Evolutionary conservation across 2,113 vertebrate species (phyloP), one percentile per base, ranked within the genome.

Genomic region (Oncorhynchus tshawytscha): DNA sequence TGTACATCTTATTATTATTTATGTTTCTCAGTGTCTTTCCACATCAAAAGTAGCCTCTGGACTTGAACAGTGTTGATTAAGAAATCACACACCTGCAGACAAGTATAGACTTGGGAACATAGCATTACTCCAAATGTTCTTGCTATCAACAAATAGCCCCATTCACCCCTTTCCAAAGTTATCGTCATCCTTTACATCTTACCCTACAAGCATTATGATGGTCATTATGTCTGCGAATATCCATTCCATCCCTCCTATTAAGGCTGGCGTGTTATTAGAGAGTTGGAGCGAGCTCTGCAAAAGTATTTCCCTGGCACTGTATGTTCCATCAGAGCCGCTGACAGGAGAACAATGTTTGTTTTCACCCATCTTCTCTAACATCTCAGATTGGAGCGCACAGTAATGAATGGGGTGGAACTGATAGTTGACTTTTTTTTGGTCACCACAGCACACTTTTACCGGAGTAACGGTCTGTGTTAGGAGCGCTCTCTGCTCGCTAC

Each of bases 381-480:
- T 76, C 86, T 75, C 78, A 88, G 88, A 93, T 92, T 89, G 87
- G 87, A 91, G 83, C 76, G 83, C 9, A 45, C 39, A 45, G 39
- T 90, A 88, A 86, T 85, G 87, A 92, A 92, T 82, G 84, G 88
- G 74, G 79, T 83, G 72, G 82, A 82, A 83, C 84, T 82, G 80
- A 76, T 84, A 73, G 78, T 78, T 81, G n/a, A 78, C 25, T 80
- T 74, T 29, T 62, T 69, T 11, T 45, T 34, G 1, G 5, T 70
- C 54, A 62, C 74, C 78, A 74, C 81, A 78, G 81, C 76, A 85
- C 88, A 89, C 85, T 92, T 90, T 91, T 85, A 80, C 87, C 70
- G 70, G 48, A 83, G 85, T 88, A 91, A 92, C 91, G 91, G 79
- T 88, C 88, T 89, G 87, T 89, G 83, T 91, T 91, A 87, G 82